These are phyloP conservation scores for Enteromius thamalakanensis DNA, from an alignment of 2,797 vertebrate species.

Conservation along the genomic window DNA sequence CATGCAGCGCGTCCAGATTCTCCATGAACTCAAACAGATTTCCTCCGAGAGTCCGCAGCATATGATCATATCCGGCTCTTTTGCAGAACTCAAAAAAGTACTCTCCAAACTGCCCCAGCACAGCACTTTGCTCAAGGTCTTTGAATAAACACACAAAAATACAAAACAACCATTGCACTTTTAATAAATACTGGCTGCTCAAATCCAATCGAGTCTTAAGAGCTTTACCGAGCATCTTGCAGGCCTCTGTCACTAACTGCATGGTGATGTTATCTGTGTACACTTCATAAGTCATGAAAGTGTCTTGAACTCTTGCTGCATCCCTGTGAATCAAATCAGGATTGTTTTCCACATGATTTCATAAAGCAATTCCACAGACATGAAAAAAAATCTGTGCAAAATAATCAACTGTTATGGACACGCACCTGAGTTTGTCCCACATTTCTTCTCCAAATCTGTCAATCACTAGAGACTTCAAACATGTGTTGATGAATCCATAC, in stretches of 20 bases:
- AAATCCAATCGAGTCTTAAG: neutral
- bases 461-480: constrained; percentile 76
- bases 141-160: neutral
- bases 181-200: neutral
- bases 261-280: constrained; percentile 82
- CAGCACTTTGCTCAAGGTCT: constrained; percentile 75
- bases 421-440: constrained; percentile 80
- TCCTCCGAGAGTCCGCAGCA: constrained; percentile 83
- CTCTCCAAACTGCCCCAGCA: constrained; percentile 81
- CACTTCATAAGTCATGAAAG: constrained; percentile 81
- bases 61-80: constrained; percentile 81
- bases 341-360: neutral
- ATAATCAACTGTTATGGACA: neutral
- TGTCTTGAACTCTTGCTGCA: constrained; percentile 76
- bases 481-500: constrained; percentile 82
- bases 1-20: constrained; percentile 82
- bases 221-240: constrained; percentile 72
- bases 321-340: constrained; percentile 58
- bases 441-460: constrained; percentile 79
- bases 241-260: constrained; percentile 75
- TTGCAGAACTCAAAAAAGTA: constrained; percentile 86
- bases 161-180: neutral
- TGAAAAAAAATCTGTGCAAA: neutral
- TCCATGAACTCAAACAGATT: constrained; percentile 83
- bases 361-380: neutral